Evolutionary conservation across 64 coral and sea anemone genomes (phyloP).

Genomic region (Dendronephthya gigantea): DNA sequence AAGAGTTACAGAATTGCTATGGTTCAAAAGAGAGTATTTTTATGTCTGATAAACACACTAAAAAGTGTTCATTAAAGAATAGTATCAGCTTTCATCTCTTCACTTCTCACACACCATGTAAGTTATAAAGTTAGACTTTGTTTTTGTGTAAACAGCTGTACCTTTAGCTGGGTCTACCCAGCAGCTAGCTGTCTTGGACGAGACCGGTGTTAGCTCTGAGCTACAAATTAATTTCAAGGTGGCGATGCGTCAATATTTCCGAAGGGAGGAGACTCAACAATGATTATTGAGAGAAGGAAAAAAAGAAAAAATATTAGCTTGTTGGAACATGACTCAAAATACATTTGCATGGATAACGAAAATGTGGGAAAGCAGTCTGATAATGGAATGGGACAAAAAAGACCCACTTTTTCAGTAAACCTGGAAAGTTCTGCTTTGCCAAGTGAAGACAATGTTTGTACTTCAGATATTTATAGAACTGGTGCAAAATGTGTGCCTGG

Average conservation of each 20-base stretch:
- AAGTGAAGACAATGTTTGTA: neutral
- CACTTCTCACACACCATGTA: slow-evolving; percentile 95
- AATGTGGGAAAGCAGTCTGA: neutral
- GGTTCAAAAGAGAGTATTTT: slow-evolving; percentile 44
- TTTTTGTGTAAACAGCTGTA: too few species aligned
- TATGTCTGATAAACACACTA: slow-evolving; percentile 12
- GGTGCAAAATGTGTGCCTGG: slow-evolving; percentile 91
- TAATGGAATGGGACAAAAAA: neutral
- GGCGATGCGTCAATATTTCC: slow-evolving; percentile 97
- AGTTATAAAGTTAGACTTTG: too few species aligned
- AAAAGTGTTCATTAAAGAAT: slow-evolving; percentile 47
- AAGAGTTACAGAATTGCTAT: slow-evolving; percentile 54
- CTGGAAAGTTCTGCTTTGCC: neutral
- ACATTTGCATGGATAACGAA: neutral
- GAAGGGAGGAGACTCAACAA: slow-evolving; percentile 50
- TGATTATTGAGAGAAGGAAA: neutral
- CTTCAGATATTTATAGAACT: slow-evolving; percentile 65
- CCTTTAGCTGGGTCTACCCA: too few species aligned
- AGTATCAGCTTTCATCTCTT: slow-evolving; percentile 76
- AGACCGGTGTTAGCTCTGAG: too few species aligned
- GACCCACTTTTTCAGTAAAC: neutral
- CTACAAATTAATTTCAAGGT: slow-evolving; percentile 40
- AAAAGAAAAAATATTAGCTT: neutral
- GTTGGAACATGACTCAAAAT: neutral
- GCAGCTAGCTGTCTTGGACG: neutral